These are phyloP conservation scores for Heteropelma amictum DNA, from an alignment of 2,888 invertebrate genomes.

Conservation along the genomic window DNA sequence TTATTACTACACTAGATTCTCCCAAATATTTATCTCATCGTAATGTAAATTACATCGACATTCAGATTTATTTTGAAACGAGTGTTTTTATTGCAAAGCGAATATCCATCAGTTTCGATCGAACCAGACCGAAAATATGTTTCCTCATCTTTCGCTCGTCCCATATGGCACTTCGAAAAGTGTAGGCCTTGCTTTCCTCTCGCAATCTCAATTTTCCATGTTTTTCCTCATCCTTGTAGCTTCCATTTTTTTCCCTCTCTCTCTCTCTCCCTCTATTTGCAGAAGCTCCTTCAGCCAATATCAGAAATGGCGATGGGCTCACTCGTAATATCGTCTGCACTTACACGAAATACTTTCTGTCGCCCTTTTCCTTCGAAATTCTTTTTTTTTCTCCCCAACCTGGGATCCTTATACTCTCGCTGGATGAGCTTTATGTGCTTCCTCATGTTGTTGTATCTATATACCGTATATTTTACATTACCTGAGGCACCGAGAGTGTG, in stretches of 20 bases:
- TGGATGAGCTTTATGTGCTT: constrained; percentile 35
- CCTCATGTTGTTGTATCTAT: constrained; percentile 22
- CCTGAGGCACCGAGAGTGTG: constrained; percentile 24
- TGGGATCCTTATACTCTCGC: neutral
- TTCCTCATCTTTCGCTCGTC: no score
- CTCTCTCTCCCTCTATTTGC: neutral
- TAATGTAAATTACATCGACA: no score
- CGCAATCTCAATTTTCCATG: constrained; percentile 19
- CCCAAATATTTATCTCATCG: no score
- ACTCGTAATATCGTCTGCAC: constrained; percentile 44
- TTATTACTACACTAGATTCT: no score
- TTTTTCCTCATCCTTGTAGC: neutral
- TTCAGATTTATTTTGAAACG: no score
- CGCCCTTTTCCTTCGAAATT: neutral
- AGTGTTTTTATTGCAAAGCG: no score
- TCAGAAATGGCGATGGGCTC: constrained; percentile 25
- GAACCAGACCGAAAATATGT: neutral
- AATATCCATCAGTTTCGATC: no score
- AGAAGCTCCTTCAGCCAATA: constrained; percentile 12
- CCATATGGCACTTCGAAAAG: neutral
- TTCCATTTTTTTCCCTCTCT: neutral
- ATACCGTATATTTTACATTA: constrained; percentile 17
- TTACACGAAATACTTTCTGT: constrained; percentile 26
- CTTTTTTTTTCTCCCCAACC: neutral
- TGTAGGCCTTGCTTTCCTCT: neutral